Conservation (phyloP, 2,113 vertebrate species). For the Pholis gunnellus region DNA sequence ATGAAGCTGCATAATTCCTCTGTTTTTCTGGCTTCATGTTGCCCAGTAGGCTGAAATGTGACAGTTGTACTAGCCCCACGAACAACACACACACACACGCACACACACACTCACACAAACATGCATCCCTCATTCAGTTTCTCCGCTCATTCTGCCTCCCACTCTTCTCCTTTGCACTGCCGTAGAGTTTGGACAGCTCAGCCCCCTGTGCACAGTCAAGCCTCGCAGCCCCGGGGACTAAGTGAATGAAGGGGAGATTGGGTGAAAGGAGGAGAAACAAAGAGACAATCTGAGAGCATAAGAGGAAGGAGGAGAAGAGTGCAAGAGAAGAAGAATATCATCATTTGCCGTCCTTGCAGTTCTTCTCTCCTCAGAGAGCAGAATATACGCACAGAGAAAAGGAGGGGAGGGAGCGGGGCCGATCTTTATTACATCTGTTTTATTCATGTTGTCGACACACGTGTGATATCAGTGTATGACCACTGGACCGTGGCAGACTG, state of each 20-base stretch:
- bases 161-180: slow-evolving; percentile 60
- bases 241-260: slow-evolving; percentile 49
- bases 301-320: slow-evolving; percentile 48
- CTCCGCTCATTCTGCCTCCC: slow-evolving; percentile 47
- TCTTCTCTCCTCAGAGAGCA: slow-evolving; percentile 42
- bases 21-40: slow-evolving; percentile 74
- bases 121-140: slow-evolving; percentile 40
- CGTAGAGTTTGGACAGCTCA: slow-evolving; percentile 76
- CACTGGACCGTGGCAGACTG: slow-evolving; percentile 80
- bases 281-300: slow-evolving; percentile 52
- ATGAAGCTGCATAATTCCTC: slow-evolving; percentile 62
- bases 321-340: slow-evolving; percentile 51
- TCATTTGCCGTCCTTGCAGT: slow-evolving; percentile 42
- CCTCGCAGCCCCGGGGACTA: slow-evolving; percentile 75
- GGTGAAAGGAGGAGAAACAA: slow-evolving; percentile 62
- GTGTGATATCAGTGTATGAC: slow-evolving; percentile 80
- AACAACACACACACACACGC: slow-evolving; percentile 9
- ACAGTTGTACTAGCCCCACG: slow-evolving; percentile 53
- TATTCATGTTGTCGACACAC: slow-evolving; percentile 84
- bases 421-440: slow-evolving; percentile 85
- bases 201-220: slow-evolving; percentile 81
- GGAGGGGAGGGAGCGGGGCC: slow-evolving; percentile 30
- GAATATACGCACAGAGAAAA: slow-evolving; percentile 22
- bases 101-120: slow-evolving; percentile 19
- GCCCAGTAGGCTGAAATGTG: slow-evolving; percentile 71